These are phyloP conservation scores for Tachysurus vachellii DNA, from an alignment of 2,113 vertebrate species.

Conservation along the genomic window DNA sequence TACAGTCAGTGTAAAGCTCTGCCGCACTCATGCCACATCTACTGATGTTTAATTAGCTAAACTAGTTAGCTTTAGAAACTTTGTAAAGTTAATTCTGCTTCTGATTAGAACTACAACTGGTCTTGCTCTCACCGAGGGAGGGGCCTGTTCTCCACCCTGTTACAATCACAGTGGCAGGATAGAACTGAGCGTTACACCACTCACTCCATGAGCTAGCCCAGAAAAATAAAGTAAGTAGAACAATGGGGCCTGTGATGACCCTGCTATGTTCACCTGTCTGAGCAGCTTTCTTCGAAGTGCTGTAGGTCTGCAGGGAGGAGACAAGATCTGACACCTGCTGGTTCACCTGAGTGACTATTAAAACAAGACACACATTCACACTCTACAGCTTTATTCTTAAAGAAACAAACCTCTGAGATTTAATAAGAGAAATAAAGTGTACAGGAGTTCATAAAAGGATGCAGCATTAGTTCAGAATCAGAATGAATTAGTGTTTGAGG, in stretches of 20 bases:
- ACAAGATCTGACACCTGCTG: conserved; percentile 45
- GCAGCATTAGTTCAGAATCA: too few relatives aligned
- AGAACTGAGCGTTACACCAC: too few relatives aligned
- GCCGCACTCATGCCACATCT: neutral
- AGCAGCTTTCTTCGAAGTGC: neutral
- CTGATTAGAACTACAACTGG: neutral
- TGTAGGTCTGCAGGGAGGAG: conserved; percentile 8
- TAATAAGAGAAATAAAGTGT: neutral
- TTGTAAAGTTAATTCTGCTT: too few relatives aligned
- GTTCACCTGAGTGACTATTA: conserved; percentile 51
- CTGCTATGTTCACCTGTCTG: neutral
- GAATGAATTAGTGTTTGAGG: neutral
- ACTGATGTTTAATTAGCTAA: neutral
- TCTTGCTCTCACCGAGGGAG: neutral
- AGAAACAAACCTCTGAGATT: neutral
- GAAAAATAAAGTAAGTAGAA: too few relatives aligned
- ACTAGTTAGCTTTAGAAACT: neutral
- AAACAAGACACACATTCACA: neutral
- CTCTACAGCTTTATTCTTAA: neutral
- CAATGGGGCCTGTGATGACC: neutral
- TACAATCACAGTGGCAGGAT: neutral
- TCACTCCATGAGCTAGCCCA: too few relatives aligned
- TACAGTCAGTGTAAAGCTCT: neutral
- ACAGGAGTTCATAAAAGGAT: neutral
- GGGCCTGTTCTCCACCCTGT: neutral